Conservation (phyloP, 2,113 vertebrate genomes). For the Carettochelys insculpta region DNA sequence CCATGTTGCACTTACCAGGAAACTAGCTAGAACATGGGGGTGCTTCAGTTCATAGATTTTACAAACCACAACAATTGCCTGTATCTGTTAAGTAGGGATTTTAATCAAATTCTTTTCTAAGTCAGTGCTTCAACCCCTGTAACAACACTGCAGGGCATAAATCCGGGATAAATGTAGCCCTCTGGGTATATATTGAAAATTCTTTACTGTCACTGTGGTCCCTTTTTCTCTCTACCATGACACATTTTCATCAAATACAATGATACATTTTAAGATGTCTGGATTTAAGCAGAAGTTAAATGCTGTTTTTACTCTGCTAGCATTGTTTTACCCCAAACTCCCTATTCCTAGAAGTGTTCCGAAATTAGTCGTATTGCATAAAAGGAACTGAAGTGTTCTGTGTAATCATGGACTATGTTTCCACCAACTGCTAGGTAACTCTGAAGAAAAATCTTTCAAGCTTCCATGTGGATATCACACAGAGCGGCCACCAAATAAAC, state of each 20-base stretch:
- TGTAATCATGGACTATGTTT: neutral
- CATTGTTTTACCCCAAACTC: neutral
- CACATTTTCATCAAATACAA: neutral
- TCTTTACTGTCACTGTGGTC: neutral
- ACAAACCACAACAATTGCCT: too few relatives aligned
- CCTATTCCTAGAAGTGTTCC: neutral
- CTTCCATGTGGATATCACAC: neutral
- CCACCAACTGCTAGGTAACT: neutral
- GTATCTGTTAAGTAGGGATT: neutral
- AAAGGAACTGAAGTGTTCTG: neutral
- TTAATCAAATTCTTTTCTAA: neutral
- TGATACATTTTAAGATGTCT: neutral
- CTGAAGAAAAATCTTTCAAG: neutral
- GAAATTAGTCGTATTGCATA: neutral
- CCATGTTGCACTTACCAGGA: too few relatives aligned
- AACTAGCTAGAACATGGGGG: too few relatives aligned
- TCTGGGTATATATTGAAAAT: neutral
- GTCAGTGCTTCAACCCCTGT: neutral
- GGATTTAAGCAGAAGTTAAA: neutral
- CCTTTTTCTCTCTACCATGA: neutral
- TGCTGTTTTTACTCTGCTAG: neutral
- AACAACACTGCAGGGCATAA: neutral
- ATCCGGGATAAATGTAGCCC: neutral
- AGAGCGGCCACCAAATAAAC: neutral
- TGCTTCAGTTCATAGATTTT: too few relatives aligned